Conservation (phyloP, 2,888 invertebrate species). For the Ferrisia virgata region DNA sequence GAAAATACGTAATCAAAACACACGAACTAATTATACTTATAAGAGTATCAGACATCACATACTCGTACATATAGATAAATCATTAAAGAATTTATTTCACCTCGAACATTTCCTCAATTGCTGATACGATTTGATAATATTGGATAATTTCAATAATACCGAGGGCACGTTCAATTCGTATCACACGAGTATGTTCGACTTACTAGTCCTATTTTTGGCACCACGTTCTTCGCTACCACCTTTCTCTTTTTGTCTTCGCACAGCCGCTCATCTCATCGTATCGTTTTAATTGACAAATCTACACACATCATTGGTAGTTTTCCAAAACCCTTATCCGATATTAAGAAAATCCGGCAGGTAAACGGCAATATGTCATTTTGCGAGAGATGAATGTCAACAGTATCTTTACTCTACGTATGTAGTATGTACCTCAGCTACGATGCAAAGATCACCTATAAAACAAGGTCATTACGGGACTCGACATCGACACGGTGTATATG, state of each 20-base stretch:
- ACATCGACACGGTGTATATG: not conserved
- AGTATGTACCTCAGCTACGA: not conserved
- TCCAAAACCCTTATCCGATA: not conserved
- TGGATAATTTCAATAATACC: not conserved
- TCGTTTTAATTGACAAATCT: not conserved
- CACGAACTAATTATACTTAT: no score
- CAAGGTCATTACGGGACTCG: not conserved
- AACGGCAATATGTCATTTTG: not conserved
- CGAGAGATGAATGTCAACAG: not conserved
- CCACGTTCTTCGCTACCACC: not conserved
- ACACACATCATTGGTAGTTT: not conserved
- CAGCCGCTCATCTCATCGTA: not conserved
- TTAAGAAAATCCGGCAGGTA: not conserved
- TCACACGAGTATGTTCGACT: no score
- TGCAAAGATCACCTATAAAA: not conserved
- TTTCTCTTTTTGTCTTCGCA: not conserved
- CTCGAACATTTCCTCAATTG: no score
- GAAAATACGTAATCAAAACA: no score
- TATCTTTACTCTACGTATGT: not conserved
- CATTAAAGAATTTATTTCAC: no score
- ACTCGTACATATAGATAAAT: no score
- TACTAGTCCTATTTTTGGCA: not conserved
- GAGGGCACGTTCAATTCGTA: not conserved
- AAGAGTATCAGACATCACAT: no score
- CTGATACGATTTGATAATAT: no score